These are phyloP conservation scores for Actinemys pallida DNA, from an alignment of 2,113 vertebrate genomes.

Conservation along the genomic window DNA sequence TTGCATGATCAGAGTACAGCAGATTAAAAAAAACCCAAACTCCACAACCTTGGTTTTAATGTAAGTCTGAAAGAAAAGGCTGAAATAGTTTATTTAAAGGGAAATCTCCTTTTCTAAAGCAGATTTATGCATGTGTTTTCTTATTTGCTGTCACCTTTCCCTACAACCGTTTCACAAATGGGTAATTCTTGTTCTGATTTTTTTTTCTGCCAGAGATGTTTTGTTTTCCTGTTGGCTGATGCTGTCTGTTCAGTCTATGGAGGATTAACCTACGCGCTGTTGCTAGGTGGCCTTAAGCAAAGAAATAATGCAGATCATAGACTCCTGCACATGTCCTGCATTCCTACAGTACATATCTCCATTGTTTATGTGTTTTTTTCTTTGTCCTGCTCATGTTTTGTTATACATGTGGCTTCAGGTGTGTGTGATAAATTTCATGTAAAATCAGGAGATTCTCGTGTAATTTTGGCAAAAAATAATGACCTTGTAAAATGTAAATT, in stretches of 20 bases:
- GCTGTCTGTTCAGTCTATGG: constrained; percentile 68
- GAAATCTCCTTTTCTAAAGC: constrained; percentile 46
- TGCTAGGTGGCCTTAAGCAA: constrained; percentile 78
- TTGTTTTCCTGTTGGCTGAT: constrained; percentile 74
- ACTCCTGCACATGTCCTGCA: constrained; percentile 35
- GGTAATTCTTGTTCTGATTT: constrained; percentile 61
- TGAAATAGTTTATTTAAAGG: constrained; percentile 39
- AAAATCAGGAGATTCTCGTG: constrained; percentile 22
- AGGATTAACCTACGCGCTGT: constrained; percentile 73
- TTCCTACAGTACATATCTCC: constrained; percentile 56
- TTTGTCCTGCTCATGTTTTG: constrained; percentile 45
- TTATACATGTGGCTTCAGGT: constrained; percentile 41
- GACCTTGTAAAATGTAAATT: neutral
- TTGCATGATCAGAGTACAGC: neutral
- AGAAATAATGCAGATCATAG: constrained; percentile 70
- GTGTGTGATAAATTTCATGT: constrained; percentile 31
- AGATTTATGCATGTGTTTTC: constrained; percentile 22
- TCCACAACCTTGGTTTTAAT: neutral
- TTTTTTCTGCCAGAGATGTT: constrained; percentile 41
- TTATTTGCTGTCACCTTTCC: constrained; percentile 42
- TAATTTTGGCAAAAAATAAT: constrained; percentile 28
- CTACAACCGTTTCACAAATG: constrained; percentile 48
- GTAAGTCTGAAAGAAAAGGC: neutral
- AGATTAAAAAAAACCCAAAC: neutral
- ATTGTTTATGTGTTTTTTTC: neutral